Evolutionary conservation across 2,888 invertebrate genomes (phyloP).

Genomic region (Perizoma affinitatum): DNA sequence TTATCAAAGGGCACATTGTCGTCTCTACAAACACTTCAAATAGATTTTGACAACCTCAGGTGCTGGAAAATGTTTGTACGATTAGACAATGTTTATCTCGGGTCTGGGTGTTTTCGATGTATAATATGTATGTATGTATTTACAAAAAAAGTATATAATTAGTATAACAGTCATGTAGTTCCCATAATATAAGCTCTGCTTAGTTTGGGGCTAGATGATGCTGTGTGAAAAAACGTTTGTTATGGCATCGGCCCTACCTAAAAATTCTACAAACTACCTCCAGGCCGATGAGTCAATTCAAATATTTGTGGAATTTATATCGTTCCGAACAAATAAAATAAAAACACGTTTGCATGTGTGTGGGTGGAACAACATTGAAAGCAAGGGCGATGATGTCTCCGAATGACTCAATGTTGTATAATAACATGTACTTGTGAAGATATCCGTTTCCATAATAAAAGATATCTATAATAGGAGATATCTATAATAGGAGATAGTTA

Average conservation of each 20-base stretch:
- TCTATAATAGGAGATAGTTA: neutral
- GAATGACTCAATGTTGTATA: neutral
- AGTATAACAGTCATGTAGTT: too few relatives aligned
- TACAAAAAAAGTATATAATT: too few relatives aligned
- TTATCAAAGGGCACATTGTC: conserved; percentile 3
- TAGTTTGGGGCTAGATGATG: too few relatives aligned
- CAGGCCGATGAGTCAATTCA: neutral
- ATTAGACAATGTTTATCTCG: too few relatives aligned
- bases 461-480: neutral
- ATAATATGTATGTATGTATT: too few relatives aligned
- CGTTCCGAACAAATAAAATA: conserved; percentile 4
- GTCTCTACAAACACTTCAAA: neutral
- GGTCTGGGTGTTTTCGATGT: too few relatives aligned
- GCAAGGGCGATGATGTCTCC: conserved; percentile 4
- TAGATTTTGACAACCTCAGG: neutral
- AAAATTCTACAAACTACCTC: too few relatives aligned
- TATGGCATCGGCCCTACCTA: too few relatives aligned
- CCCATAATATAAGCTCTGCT: too few relatives aligned
- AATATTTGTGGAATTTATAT: neutral
- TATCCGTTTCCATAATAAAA: neutral
- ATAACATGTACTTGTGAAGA: neutral
- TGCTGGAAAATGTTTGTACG: too few relatives aligned
- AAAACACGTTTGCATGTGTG: conserved; percentile 4
- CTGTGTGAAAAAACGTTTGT: too few relatives aligned
- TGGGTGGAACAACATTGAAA: conserved; percentile 7